These are phyloP conservation scores for Psittacula cyanocephala DNA, from an alignment of 2,113 vertebrate genomes.

Conservation along the genomic window DNA sequence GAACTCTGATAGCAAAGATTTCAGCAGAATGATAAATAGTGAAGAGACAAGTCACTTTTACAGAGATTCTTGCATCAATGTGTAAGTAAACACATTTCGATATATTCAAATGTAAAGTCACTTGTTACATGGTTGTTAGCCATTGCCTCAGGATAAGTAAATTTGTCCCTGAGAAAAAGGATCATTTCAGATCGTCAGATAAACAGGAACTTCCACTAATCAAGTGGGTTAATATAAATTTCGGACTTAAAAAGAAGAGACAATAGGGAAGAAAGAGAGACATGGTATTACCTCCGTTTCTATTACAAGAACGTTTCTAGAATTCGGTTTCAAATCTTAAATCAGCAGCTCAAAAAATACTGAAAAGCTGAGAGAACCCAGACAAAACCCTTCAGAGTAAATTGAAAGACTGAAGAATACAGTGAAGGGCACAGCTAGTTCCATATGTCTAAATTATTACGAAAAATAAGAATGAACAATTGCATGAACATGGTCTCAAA, in stretches of 20 bases:
- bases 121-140: accelerated
- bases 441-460: background rate
- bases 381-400: background rate
- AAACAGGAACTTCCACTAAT: background rate
- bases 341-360: background rate
- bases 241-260: background rate
- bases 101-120: background rate
- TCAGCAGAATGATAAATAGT: background rate
- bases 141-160: background rate
- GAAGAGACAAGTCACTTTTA: background rate
- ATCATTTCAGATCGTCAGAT: background rate
- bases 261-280: background rate
- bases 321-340: background rate
- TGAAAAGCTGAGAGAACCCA: background rate
- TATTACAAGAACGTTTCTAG: background rate
- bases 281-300: background rate
- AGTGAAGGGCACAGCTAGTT: background rate
- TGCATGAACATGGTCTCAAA: background rate
- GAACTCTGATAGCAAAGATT: background rate
- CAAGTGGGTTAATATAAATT: background rate
- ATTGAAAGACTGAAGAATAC: accelerated
- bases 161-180: background rate
- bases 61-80: background rate
- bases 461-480: background rate
- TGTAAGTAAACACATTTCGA: background rate